A percentile compares a stretch with the other conserved stretches of the same genome.
Conservation (phyloP, 2,888 invertebrate genomes). For the Rhodophaea formosa region DNA sequence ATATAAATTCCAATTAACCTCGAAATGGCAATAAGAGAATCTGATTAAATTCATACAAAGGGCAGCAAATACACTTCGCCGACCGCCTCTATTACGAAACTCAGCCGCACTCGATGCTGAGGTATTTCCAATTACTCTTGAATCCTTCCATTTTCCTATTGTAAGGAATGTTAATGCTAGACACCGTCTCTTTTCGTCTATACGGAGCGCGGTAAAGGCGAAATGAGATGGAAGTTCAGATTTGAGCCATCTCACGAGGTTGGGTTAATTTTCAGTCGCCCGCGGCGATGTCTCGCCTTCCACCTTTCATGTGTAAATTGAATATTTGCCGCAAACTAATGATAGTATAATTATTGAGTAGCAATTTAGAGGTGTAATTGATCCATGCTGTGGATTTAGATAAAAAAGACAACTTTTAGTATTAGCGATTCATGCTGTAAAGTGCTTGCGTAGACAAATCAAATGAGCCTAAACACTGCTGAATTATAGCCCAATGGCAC, state of each 20-base stretch:
- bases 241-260: slow-evolving; percentile 60
- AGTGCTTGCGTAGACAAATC: too few species aligned
- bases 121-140: slow-evolving; percentile 81
- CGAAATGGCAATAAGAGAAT: slow-evolving; percentile 51
- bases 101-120: slow-evolving; percentile 70
- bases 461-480: too few species aligned
- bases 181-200: slow-evolving; percentile 51
- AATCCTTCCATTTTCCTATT: slow-evolving; percentile 75
- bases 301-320: slow-evolving; percentile 70
- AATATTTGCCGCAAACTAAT: slow-evolving; percentile 48
- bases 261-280: slow-evolving; percentile 75
- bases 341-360: too few species aligned
- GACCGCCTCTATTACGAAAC: slow-evolving; percentile 63
- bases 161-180: slow-evolving; percentile 64
- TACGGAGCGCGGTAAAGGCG: slow-evolving; percentile 35
- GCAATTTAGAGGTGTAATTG: too few species aligned
- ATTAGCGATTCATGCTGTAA: too few species aligned
- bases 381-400: too few species aligned
- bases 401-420: too few species aligned
- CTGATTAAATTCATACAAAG: slow-evolving; percentile 74
- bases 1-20: slow-evolving; percentile 65
- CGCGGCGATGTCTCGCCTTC: slow-evolving; percentile 57
- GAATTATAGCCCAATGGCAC: too few species aligned
- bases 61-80: slow-evolving; percentile 55
- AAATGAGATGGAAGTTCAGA: slow-evolving; percentile 47